These are phyloP conservation scores for Meloidogyne floridensis DNA, from an alignment of 1,140 invertebrate genomes.

Conservation along the genomic window DNA sequence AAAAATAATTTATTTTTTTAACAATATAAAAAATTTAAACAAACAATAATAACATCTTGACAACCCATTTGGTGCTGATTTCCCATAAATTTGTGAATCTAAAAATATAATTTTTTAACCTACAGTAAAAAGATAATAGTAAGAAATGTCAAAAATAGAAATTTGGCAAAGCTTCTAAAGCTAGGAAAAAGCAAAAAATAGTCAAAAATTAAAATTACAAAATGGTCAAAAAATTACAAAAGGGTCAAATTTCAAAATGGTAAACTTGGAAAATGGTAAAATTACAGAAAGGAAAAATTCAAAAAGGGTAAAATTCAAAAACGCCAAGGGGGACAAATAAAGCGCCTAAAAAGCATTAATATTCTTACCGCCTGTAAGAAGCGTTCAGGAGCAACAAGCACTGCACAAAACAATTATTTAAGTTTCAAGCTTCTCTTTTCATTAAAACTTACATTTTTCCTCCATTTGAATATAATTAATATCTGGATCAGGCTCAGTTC, in stretches of 20 bases:
- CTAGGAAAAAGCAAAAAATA: conserved; percentile 6
- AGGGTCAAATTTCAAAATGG: not conserved
- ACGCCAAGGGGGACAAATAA: not conserved
- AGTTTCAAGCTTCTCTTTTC: not conserved
- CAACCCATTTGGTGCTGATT: conserved; percentile 70
- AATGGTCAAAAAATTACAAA: not conserved
- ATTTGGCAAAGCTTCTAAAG: not conserved
- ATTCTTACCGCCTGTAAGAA: conserved; percentile 55
- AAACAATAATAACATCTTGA: conserved; percentile 78
- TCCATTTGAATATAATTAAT: conserved; percentile 51
- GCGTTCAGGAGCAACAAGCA: conserved; percentile 50
- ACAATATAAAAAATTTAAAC: not conserved
- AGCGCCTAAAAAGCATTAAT: conserved; percentile 13
- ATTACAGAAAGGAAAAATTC: not conserved
- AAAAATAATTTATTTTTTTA: not conserved
- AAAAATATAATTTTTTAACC: conserved; percentile 1
- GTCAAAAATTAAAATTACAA: not conserved
- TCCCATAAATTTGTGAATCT: conserved; percentile 55
- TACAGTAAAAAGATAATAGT: not conserved
- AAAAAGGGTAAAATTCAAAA: not conserved
- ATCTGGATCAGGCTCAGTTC: conserved; percentile 22
- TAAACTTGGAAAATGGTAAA: not conserved
- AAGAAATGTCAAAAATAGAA: not conserved
- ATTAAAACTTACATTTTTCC: conserved; percentile 43
- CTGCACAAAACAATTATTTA: conserved; percentile 1